These are phyloP conservation scores for Synanthedon tipuliformis DNA, from an alignment of 2,888 invertebrate species.

Conservation along the genomic window DNA sequence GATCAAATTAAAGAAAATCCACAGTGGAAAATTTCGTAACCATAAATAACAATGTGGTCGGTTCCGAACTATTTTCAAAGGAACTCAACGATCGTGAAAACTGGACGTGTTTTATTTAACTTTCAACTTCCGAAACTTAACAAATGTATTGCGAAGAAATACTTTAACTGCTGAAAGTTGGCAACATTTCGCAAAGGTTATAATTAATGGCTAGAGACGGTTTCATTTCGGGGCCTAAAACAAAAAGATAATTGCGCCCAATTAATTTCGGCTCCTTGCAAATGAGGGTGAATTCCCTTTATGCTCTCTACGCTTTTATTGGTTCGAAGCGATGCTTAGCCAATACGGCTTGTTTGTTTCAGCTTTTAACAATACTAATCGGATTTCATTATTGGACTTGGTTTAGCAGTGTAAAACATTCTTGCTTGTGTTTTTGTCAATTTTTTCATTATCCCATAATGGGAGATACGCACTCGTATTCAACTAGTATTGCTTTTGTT, in stretches of 20 bases:
- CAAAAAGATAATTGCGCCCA: slow-evolving; percentile 63
- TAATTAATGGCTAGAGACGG: slow-evolving; percentile 48
- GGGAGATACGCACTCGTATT: no score
- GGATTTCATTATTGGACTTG: slow-evolving; percentile 18
- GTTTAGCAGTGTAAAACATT: no score
- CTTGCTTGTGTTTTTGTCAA: no score
- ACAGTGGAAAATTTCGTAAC: no score
- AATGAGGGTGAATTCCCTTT: slow-evolving; percentile 41
- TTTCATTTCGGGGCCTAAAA: slow-evolving; percentile 44
- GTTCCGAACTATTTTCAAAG: slow-evolving; percentile 4
- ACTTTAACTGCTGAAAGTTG: slow-evolving; percentile 28
- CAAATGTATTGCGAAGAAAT: slow-evolving; percentile 29
- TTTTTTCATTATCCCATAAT: no score
- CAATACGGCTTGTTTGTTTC: slow-evolving; percentile 43
- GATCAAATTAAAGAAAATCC: no score
- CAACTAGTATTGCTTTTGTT: no score
- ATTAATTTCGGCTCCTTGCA: slow-evolving; percentile 61
- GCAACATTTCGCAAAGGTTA: slow-evolving; percentile 30
- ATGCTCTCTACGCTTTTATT: slow-evolving; percentile 39
- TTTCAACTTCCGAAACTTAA: slow-evolving; percentile 20
- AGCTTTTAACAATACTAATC: slow-evolving; percentile 27
- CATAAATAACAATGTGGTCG: not conserved
- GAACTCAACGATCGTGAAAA: slow-evolving; percentile 18
- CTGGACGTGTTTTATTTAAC: slow-evolving; percentile 23
- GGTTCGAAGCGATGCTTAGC: slow-evolving; percentile 35